These are phyloP conservation scores for Bombus huntii DNA, from an alignment of 1,140 invertebrate species.

Conservation along the genomic window DNA sequence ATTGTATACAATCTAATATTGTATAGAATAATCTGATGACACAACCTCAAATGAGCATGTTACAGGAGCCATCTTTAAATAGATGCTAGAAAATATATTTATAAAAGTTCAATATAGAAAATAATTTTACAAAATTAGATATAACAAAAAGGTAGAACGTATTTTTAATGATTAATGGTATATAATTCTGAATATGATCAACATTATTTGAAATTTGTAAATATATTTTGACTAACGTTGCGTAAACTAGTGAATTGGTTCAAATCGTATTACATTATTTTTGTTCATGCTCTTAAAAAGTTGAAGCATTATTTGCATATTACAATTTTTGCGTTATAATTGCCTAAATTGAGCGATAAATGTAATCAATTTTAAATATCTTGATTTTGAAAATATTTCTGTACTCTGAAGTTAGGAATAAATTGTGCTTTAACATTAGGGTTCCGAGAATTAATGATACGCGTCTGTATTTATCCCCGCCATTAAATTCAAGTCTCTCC, in stretches of 20 bases:
- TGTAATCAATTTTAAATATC: neutral
- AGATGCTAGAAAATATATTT: neutral
- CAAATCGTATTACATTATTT: neutral
- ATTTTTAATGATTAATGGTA: neutral
- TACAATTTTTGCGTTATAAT: neutral
- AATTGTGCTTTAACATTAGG: neutral
- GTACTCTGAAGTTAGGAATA: neutral
- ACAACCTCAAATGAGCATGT: neutral
- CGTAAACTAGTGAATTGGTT: too few relatives aligned
- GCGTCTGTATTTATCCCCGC: conserved; percentile 34
- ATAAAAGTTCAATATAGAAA: neutral
- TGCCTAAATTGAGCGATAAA: too few relatives aligned
- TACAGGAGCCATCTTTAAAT: conserved; percentile 33
- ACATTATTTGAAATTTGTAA: neutral
- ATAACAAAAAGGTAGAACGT: neutral
- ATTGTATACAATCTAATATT: too few relatives aligned
- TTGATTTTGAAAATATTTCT: neutral
- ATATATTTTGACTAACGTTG: neutral
- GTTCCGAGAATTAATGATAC: neutral
- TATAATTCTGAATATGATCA: neutral
- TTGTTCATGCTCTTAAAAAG: neutral
- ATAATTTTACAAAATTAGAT: neutral
- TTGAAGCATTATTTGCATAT: neutral
- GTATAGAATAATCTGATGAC: neutral
- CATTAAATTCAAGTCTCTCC: conserved; percentile 49